Base-by-base conservation (phyloP, 2,797 vertebrate genomes). In the Toxotes lorentzi region DNA sequence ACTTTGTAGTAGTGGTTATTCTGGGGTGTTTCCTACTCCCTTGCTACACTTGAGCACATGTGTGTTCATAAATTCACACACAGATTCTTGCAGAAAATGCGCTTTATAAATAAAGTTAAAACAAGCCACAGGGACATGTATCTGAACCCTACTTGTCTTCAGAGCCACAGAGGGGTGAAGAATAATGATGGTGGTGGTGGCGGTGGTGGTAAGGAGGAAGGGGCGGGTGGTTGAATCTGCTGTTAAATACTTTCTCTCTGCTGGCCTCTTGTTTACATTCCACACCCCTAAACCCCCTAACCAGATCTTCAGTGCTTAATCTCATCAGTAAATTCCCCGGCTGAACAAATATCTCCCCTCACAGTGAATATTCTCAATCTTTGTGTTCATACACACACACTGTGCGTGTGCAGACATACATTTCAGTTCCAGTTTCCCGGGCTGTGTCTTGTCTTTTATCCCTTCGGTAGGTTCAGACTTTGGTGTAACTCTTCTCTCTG, bases 261-360 rank as follows among this genome's bases (percentile, higher is more conserved):
- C 64, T 84, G 79, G 76, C 73, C 64, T 80, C 53, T 73, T 93
- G 87, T 94, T 91, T 91, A 93, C 89, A 91, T 93, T 91, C 89
- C 87, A 66, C 82, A 76, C 73, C 69, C 68, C 24, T 74, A 81
- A 77, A 82, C 61, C 86, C 68, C 73, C 63, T 72, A 88, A 88
- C 69, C 81, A 86, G 69, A 89, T 70, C 70, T 71, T 43, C 54
- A 73, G 62, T 14, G 47, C 79, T 75, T 92, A 90, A 93, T 92
- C 92, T 91, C 86, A 87, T 91, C 86, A 86, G 89, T 82, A 82
- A 84, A 86, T 85, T 81, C 83, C 76, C 53, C 76, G 81, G 77
- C 85, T 92, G 89, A 92, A 92, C 86, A 92, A 91, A 94, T 91
- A 93, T 86, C 84, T 91, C 67, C 66, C 77, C 86, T 90, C 77